These are phyloP conservation scores for Sylvietta virens DNA, from an alignment of 2,113 vertebrate genomes.

Conservation along the genomic window DNA sequence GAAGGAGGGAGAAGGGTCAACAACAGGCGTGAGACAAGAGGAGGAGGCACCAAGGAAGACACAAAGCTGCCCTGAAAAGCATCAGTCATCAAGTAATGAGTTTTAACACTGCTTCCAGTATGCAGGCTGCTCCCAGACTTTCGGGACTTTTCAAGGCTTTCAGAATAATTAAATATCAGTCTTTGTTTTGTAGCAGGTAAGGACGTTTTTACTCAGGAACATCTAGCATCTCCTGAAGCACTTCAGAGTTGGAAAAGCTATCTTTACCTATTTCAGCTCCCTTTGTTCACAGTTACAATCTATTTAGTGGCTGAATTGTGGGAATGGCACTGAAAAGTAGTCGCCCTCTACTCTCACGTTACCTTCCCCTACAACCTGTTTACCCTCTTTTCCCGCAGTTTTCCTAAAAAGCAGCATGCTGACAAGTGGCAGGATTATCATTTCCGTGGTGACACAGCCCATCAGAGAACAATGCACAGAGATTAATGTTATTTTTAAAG, in stretches of 20 bases:
- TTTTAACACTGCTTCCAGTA: not conserved
- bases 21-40: not conserved
- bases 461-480: not conserved
- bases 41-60: not conserved
- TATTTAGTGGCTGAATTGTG: not conserved
- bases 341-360: not conserved
- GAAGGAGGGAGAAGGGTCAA: not conserved
- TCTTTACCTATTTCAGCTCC: not conserved
- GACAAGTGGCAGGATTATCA: not conserved
- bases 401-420: not conserved
- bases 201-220: not conserved
- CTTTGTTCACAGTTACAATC: not conserved
- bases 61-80: not conserved
- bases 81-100: not conserved
- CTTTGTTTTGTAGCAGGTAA: not conserved
- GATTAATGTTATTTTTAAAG: not conserved
- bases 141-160: not conserved
- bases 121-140: not conserved
- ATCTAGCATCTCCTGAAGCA: not conserved
- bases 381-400: not conserved
- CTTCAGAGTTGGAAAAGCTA: not conserved
- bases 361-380: conserved; percentile 3
- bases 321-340: not conserved
- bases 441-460: not conserved
- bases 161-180: not conserved